Evolutionary conservation across 2,797 vertebrate genomes (phyloP).

Genomic region (Alfaro cultratus): DNA sequence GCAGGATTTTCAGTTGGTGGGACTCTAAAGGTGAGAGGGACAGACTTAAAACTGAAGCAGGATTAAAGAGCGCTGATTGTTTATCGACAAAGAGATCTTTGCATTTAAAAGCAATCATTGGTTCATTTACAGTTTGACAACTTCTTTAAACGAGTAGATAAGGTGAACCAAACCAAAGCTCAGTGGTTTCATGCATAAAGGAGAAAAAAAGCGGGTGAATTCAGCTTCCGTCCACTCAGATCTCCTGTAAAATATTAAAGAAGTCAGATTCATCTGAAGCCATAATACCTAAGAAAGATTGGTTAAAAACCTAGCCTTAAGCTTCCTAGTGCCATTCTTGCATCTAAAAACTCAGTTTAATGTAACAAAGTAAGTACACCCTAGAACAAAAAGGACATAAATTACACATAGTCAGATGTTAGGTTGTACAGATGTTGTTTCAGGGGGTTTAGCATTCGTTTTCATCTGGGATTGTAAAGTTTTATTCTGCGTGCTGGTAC

Average conservation of each 20-base stretch:
- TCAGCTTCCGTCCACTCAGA: neutral
- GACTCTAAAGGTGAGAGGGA: slow-evolving; percentile 22
- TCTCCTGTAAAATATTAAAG: neutral
- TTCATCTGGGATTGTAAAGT: no score
- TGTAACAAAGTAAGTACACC: no score
- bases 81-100: slow-evolving; percentile 58
- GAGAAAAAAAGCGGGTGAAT: neutral
- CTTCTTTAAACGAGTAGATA: slow-evolving; percentile 10
- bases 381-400: no score
- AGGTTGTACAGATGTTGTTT: no score
- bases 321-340: neutral
- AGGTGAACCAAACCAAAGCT: slow-evolving; percentile 3
- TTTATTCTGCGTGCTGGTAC: neutral
- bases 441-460: no score
- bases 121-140: slow-evolving; percentile 29
- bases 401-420: no score
- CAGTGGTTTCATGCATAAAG: neutral
- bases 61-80: slow-evolving; percentile 57
- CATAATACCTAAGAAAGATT: neutral
- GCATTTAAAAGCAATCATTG: slow-evolving; percentile 24
- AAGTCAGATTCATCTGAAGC: neutral
- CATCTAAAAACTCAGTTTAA: no score
- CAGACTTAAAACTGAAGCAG: slow-evolving; percentile 11
- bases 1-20: slow-evolving; percentile 29
- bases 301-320: neutral